Percentiles rank a stretch among this genome's conserved stretches.
phyloP scores from a whole-genome alignment of 1,140 invertebrate genomes.

The Bombus haemorrhoidalis region DNA sequence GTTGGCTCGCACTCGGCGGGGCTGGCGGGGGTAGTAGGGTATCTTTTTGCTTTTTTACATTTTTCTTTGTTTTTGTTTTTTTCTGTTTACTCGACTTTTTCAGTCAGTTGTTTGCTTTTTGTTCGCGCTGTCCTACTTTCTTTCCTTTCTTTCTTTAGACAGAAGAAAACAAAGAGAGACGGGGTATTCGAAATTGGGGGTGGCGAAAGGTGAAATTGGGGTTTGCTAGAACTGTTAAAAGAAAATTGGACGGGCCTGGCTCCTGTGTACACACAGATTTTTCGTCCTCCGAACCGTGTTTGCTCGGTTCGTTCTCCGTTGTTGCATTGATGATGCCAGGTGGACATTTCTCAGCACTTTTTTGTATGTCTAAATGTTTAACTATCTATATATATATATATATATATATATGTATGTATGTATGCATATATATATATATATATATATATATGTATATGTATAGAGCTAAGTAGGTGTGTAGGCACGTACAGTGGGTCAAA shows the following conservation, averaged over 20 bases:
- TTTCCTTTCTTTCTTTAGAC: conserved; percentile 48
- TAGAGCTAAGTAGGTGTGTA: conserved; percentile 26
- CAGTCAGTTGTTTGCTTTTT: not conserved
- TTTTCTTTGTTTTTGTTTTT: not conserved
- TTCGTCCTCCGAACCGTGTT: conserved; percentile 12
- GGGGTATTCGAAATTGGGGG: not conserved
- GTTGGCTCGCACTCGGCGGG: conserved; percentile 82
- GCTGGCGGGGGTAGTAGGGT: conserved; percentile 78
- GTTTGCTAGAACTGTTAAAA: not conserved
- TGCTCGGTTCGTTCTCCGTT: conserved; percentile 5
- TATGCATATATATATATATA: too few relatives aligned
- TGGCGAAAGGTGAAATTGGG: not conserved
- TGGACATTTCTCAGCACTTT: conserved; percentile 24
- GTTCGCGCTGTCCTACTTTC: conserved; percentile 59
- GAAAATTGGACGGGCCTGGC: not conserved
- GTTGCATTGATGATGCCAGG: conserved; percentile 11
- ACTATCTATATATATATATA: not conserved
- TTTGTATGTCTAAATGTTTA: not conserved
- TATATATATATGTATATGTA: not conserved
- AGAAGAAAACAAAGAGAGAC: not conserved
- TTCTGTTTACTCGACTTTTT: not conserved
- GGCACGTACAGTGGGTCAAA: conserved; percentile 43
- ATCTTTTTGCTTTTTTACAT: not conserved
- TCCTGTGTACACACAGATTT: not conserved
- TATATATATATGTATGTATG: not conserved